Conservation (phyloP, 2,797 vertebrate genomes). For the Sphenodon punctatus region DNA sequence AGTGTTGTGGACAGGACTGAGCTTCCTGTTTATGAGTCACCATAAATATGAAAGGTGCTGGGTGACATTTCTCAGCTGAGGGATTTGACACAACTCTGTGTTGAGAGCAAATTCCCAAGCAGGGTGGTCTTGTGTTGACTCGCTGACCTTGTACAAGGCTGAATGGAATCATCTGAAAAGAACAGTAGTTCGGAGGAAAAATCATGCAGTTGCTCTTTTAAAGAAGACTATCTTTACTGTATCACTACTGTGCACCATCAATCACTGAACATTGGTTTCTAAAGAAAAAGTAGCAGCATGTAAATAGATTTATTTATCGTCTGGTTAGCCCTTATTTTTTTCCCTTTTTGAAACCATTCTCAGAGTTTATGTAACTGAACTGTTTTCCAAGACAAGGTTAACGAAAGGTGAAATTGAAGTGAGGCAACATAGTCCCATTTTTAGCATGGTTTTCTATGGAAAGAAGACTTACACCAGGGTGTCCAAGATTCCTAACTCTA, state of each 20-base stretch:
- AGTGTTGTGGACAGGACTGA: constrained; percentile 72
- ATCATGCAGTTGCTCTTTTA: constrained; percentile 47
- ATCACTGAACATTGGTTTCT: constrained; percentile 16
- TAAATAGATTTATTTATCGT: constrained; percentile 19
- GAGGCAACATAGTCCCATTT: too few relatives aligned
- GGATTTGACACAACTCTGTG: constrained; percentile 71
- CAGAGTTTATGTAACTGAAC: constrained; percentile 16
- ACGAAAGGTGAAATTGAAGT: constrained; percentile 8
- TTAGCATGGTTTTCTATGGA: too few relatives aligned
- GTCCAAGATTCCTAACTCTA: too few relatives aligned
- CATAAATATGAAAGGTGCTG: constrained; percentile 85
- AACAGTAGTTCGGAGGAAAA: constrained; percentile 79
- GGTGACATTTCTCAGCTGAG: constrained; percentile 86
- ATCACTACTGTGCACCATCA: constrained; percentile 6
- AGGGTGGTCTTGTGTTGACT: constrained; percentile 82
- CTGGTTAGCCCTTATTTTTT: constrained; percentile 1
- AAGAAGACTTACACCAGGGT: too few relatives aligned
- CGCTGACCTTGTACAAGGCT: constrained; percentile 77
- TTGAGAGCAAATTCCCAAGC: constrained; percentile 74
- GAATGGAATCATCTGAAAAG: constrained; percentile 75
- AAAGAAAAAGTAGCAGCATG: constrained; percentile 1
- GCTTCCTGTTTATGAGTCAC: constrained; percentile 86
- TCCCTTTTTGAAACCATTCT: not conserved
- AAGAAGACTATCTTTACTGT: constrained; percentile 27
- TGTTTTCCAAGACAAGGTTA: constrained; percentile 17